phyloP scores from a whole-genome alignment of 2,888 invertebrate genomes.

The Hyppa rectilinea region DNA sequence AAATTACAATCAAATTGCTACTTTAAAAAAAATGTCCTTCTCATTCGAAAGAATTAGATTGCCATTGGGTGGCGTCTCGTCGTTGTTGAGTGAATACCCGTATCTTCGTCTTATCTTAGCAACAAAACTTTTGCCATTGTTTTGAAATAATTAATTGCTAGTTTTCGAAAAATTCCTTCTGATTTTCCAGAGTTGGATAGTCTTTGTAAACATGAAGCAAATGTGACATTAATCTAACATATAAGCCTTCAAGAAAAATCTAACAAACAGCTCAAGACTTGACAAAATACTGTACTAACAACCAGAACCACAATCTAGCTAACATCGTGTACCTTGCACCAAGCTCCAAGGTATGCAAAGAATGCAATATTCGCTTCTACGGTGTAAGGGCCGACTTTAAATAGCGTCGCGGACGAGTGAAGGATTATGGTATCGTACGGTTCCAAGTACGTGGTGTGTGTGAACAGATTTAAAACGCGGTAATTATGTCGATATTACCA shows the following conservation, averaged over 20 bases:
- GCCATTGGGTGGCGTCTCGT: background rate
- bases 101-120: background rate
- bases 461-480: conserved; percentile 66
- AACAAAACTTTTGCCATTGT: background rate
- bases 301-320: background rate
- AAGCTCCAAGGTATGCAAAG: conserved; percentile 77
- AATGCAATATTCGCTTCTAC: conserved; percentile 89
- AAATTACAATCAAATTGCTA: background rate
- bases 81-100: background rate
- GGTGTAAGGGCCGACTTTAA: conserved; percentile 86
- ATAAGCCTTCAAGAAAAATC: background rate
- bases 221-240: background rate
- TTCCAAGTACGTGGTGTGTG: conserved; percentile 65
- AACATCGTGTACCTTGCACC: conserved; percentile 66
- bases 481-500: conserved; percentile 61
- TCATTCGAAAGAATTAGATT: background rate
- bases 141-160: background rate
- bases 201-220: background rate
- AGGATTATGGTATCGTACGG: conserved; percentile 82
- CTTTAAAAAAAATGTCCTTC: background rate
- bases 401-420: conserved; percentile 84
- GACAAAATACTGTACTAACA: background rate
- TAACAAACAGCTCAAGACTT: background rate
- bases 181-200: background rate
- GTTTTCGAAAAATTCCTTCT: background rate